Percentiles rank a stretch among this genome's conserved stretches.
phyloP scores from a whole-genome alignment of 2,113 vertebrate genomes.

The Grallaria varia region DNA sequence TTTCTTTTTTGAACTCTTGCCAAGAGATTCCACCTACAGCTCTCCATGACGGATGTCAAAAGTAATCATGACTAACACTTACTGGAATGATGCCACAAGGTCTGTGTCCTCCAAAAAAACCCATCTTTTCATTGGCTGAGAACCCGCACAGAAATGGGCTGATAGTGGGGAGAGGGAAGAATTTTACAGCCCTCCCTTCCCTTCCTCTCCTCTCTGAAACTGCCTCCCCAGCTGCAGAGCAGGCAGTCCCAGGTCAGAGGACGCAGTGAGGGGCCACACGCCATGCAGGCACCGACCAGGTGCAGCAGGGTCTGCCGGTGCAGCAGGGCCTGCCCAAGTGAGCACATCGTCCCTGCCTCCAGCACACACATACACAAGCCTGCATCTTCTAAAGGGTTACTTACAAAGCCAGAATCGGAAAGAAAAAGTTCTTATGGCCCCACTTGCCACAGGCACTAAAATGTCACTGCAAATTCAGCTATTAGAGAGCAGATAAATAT shows the following conservation, averaged over 20 bases:
- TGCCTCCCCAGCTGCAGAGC: neutral
- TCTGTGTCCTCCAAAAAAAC: accelerated
- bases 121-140: neutral
- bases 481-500: neutral
- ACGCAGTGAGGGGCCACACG: accelerated
- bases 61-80: neutral
- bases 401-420: neutral
- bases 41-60: neutral
- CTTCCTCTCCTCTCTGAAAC: neutral
- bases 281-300: accelerated
- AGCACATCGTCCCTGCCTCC: neutral
- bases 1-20: neutral
- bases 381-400: neutral
- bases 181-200: neutral
- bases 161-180: neutral
- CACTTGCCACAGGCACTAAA: neutral
- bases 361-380: accelerated
- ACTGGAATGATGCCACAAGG: neutral
- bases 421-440: neutral
- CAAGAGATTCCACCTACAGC: neutral
- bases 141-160: neutral
- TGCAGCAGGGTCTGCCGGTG: no score
- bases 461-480: conserved; percentile 1
- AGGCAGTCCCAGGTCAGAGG: neutral
- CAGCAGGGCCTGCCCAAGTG: neutral